Base-by-base conservation (phyloP, 1,140 invertebrate genomes). In the Mya arenaria region DNA sequence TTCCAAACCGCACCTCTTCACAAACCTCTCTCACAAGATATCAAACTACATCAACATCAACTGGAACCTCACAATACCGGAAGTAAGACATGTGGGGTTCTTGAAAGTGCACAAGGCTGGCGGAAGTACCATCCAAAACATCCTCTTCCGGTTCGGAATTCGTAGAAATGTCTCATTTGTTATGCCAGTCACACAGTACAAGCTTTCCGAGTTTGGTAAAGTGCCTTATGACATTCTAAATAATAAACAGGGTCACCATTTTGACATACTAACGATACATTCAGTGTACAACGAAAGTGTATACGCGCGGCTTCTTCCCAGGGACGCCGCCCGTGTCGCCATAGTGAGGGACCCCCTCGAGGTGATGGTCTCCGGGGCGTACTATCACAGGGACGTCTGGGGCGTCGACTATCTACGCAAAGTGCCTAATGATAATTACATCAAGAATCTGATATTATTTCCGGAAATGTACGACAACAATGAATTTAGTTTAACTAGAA, bases 41-140 rank as follows among this genome's bases (percentile, higher is more conserved):
- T 52, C 48, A 23, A 17, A 52, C 25, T 52, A 52, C 48, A 23
- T 52, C 4, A 23, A 17, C 36, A 48, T 0, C 5, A 41, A 28
- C 15, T 37, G 34, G 23, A 41, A 63, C 41, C 30, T 63, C 13
- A 63, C 65, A 41, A 44, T 28, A 58, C 60, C 19, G 34, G 75
- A 79, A 37, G 75, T 79, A 32, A 62, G 36, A 41, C 84, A 85
- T 62, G 55, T 84, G 37, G 82, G 52, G 25, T 84, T 84, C 62
- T 69, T 86, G 30, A 84, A 86, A 74, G 85, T 86, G 25, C 82
- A 84, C 44, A 86, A 86, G 66, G 48, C 73, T 13, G 85, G 72
- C 30, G 83, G 85, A 17, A 79, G 83, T 48, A 82, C 85, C 0
- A 48, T 84, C 1, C 58, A 82, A 25, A 86, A 86, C 56, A 78